These are phyloP conservation scores for Notothenia coriiceps DNA, from an alignment of 2,113 vertebrate species.

Conservation along the genomic window DNA sequence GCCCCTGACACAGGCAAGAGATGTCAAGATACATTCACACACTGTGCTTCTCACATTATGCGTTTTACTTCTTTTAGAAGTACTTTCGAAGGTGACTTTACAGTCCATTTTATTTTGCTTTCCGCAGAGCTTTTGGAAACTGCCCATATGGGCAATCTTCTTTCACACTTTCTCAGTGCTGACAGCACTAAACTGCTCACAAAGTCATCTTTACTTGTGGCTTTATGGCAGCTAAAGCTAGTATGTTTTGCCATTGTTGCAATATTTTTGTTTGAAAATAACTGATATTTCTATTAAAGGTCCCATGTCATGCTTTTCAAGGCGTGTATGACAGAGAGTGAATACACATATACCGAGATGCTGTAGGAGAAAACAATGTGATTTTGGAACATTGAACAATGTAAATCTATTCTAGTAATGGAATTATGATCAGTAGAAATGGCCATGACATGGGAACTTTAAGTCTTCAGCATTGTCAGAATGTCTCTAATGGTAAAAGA, in stretches of 20 bases:
- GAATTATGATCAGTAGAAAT: no score
- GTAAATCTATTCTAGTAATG: no score
- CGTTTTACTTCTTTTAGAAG: constrained; percentile 73
- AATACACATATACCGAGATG: no score
- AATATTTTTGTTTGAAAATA: not conserved
- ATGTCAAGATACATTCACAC: constrained; percentile 74
- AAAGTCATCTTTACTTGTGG: constrained; percentile 25
- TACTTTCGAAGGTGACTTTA: constrained; percentile 73
- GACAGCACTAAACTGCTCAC: constrained; percentile 40
- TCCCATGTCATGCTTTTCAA: no score
- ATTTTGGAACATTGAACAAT: no score
- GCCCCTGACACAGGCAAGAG: constrained; percentile 73
- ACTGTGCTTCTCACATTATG: constrained; percentile 66
- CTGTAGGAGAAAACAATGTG: no score
- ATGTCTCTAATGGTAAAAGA: not conserved
- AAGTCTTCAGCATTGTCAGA: constrained; percentile 9
- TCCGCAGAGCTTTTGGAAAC: constrained; percentile 55
- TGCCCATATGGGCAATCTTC: constrained; percentile 54
- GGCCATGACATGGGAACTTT: no score
- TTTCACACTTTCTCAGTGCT: constrained; percentile 46
- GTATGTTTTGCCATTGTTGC: constrained; percentile 23
- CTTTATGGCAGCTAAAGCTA: constrained; percentile 15
- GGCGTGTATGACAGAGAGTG: no score
- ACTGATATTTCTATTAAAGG: not conserved
- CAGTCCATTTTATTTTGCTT: constrained; percentile 65